These are phyloP conservation scores for Mythimna impura DNA, from an alignment of 2,888 invertebrate species.

Conservation along the genomic window DNA sequence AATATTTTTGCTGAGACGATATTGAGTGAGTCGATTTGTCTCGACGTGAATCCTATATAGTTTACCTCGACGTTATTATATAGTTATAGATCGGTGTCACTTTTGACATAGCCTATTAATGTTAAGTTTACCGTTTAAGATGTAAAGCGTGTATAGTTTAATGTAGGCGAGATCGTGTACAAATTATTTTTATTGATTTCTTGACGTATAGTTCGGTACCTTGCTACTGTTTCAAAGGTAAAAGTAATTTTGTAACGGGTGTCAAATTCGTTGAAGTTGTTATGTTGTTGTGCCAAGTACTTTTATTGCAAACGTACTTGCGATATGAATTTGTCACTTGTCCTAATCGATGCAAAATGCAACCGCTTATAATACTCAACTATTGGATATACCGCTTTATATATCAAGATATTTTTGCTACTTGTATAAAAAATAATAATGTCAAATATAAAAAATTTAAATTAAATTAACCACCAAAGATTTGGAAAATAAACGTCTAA, in stretches of 20 bases:
- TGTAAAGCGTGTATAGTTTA: constrained; percentile 85
- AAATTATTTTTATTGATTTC: constrained; percentile 84
- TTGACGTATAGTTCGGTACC: constrained; percentile 65
- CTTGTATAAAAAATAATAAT: constrained; percentile 46
- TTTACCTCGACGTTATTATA: constrained; percentile 86
- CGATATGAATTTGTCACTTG: constrained; percentile 73
- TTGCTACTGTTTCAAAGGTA: constrained; percentile 51
- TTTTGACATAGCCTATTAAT: constrained; percentile 89
- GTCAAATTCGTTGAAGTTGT: constrained; percentile 72
- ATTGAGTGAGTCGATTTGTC: constrained; percentile 76
- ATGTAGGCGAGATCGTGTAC: constrained; percentile 84
- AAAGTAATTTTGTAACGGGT: constrained; percentile 64
- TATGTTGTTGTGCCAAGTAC: constrained; percentile 75
- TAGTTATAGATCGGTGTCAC: constrained; percentile 87
- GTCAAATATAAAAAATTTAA: constrained; percentile 52
- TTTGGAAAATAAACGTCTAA: constrained; percentile 69
- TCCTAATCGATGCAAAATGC: constrained; percentile 64
- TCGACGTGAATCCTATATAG: constrained; percentile 87
- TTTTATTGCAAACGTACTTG: constrained; percentile 71
- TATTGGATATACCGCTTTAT: constrained; percentile 60
- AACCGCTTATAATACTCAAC: constrained; percentile 73
- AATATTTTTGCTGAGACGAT: constrained; percentile 80
- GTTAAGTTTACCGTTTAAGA: constrained; percentile 87
- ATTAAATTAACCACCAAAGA: constrained; percentile 79
- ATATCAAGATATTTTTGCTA: constrained; percentile 53